A percentile compares a stretch with the other conserved stretches of the same genome.
Evolutionary conservation across 2,888 invertebrate genomes (phyloP).

Genomic region (Cryptocheilus praepositus): DNA sequence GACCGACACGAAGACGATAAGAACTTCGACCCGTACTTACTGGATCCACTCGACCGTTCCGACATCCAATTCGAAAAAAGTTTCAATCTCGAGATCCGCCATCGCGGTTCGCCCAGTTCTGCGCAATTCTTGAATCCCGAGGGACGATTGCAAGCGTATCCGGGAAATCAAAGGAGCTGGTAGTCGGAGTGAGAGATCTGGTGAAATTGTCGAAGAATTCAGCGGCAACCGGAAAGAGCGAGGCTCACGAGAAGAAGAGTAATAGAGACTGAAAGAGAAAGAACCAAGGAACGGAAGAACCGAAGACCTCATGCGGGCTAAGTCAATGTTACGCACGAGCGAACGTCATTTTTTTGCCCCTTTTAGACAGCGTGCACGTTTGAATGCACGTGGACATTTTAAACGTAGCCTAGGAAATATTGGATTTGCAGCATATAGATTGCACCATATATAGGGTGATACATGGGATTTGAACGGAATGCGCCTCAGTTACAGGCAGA

Average conservation of each 20-base stretch:
- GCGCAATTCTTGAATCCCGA: conserved; percentile 29
- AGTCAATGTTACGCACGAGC: conserved; percentile 47
- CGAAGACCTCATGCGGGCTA: conserved; percentile 9
- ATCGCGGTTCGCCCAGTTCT: conserved; percentile 30
- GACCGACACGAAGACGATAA: too few species aligned
- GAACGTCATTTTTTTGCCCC: conserved; percentile 31
- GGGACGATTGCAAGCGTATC: conserved; percentile 50
- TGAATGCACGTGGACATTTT: conserved; percentile 23
- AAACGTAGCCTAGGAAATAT: conserved; percentile 1
- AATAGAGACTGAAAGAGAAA: conserved; percentile 3
- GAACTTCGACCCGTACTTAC: too few species aligned
- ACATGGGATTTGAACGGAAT: background rate
- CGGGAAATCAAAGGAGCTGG: conserved; percentile 60
- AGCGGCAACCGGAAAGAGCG: conserved; percentile 12
- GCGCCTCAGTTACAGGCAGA: too few species aligned
- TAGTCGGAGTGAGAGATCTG: conserved; percentile 52
- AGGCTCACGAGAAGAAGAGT: too few species aligned
- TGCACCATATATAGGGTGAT: conserved; percentile 14
- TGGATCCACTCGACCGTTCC: conserved; percentile 53
- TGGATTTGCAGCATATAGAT: background rate
- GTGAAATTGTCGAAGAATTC: conserved; percentile 37
- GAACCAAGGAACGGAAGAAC: conserved; percentile 13
- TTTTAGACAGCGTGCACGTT: background rate
- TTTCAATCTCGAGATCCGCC: conserved; percentile 63
- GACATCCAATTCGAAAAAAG: conserved; percentile 68